Evolutionary conservation across 2,888 invertebrate species (phyloP).

Genomic region (Brenthis ino): DNA sequence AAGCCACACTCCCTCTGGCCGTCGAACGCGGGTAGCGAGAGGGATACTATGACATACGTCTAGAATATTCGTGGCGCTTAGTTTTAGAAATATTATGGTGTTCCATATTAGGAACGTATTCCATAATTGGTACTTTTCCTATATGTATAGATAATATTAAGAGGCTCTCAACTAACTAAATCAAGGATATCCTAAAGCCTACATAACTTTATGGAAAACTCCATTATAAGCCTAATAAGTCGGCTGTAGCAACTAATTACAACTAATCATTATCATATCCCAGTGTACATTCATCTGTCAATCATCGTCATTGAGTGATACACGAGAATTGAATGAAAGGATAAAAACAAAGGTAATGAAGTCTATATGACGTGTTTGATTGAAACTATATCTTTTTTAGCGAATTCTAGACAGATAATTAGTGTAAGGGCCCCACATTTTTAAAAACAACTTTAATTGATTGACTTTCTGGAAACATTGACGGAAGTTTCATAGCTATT

Average conservation of each 20-base stretch:
- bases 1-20: too few species aligned
- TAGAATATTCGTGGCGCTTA: too few species aligned
- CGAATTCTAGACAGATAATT: slow-evolving; percentile 29
- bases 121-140: too few species aligned
- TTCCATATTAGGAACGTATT: too few species aligned
- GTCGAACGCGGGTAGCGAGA: too few species aligned
- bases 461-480: slow-evolving; percentile 19
- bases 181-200: neutral
- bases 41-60: too few species aligned
- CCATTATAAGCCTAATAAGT: slow-evolving; percentile 17
- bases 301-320: slow-evolving; percentile 32
- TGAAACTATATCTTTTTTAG: slow-evolving; percentile 16
- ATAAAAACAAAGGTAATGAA: slow-evolving; percentile 26
- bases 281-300: slow-evolving; percentile 38
- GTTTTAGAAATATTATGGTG: too few species aligned
- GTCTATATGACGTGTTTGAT: slow-evolving; percentile 22
- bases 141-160: too few species aligned
- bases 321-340: slow-evolving; percentile 20
- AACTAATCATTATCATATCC: slow-evolving; percentile 23
- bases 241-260: slow-evolving; percentile 22
- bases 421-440: slow-evolving; percentile 13
- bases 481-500: slow-evolving; percentile 14
- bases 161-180: too few species aligned
- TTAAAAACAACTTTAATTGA: slow-evolving; percentile 21
- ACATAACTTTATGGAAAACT: slow-evolving; percentile 4